phyloP scores from a whole-genome alignment of 2,797 vertebrate genomes.

The Iguana delicatissima region DNA sequence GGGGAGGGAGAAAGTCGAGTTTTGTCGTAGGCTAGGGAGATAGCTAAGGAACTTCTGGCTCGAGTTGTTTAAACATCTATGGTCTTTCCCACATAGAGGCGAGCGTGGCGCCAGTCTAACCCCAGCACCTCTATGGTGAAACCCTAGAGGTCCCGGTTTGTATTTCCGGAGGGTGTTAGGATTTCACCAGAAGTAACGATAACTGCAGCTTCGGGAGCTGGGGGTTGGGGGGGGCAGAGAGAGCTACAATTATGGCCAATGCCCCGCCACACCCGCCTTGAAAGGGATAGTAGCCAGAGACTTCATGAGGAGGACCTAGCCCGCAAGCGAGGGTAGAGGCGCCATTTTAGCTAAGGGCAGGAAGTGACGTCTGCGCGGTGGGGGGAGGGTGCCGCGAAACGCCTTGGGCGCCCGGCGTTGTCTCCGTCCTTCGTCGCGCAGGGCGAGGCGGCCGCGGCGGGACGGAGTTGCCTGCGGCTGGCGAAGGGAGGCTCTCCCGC shows the following conservation, averaged over 20 bases:
- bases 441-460: not conserved
- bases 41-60: too few relatives aligned
- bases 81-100: not conserved
- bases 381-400: not conserved
- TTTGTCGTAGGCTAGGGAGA: too few relatives aligned
- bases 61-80: too few relatives aligned
- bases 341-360: slow-evolving; percentile 46
- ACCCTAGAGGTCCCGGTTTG: not conserved
- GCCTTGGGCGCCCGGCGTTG: not conserved
- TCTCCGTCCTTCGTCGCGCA: not conserved
- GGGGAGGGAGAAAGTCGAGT: not conserved
- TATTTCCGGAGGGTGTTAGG: not conserved
- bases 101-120: not conserved
- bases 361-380: too few relatives aligned
- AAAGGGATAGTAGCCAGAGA: too few relatives aligned
- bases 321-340: not conserved
- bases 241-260: not conserved
- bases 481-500: too few relatives aligned
- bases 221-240: not conserved
- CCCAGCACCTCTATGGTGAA: not conserved
- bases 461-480: too few relatives aligned
- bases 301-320: too few relatives aligned
- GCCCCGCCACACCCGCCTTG: too few relatives aligned
- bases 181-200: not conserved
- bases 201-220: not conserved